A percentile compares a stretch with the other conserved stretches of the same genome.
Conservation (phyloP, 2,888 invertebrate genomes). For the Dascillus cervinus region DNA sequence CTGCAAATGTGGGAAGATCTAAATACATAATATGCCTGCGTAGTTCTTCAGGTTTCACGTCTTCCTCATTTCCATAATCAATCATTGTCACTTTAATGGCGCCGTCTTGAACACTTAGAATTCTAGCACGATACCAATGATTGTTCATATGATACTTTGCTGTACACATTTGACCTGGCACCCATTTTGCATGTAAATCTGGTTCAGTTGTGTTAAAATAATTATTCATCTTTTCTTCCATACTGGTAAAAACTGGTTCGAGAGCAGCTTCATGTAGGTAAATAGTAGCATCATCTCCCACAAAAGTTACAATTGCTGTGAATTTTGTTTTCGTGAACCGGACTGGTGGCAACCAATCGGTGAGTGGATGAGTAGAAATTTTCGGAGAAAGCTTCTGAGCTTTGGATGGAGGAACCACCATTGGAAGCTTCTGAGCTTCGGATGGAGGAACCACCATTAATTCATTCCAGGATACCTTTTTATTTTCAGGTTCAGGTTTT, state of each 20-base stretch:
- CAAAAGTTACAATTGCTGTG: slow-evolving; percentile 54
- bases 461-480: background rate
- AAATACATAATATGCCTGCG: slow-evolving; percentile 55
- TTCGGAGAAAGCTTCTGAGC: no score
- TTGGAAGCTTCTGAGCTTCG: no score
- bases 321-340: slow-evolving; percentile 48
- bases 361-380: no score
- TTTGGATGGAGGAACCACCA: background rate
- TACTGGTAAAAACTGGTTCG: slow-evolving; percentile 22
- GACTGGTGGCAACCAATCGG: slow-evolving; percentile 55
- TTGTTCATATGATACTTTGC: slow-evolving; percentile 59
- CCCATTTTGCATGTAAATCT: slow-evolving; percentile 41
- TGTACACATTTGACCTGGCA: slow-evolving; percentile 58
- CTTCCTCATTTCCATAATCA: slow-evolving; percentile 77
- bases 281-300: slow-evolving; percentile 46
- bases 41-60: slow-evolving; percentile 49
- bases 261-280: slow-evolving; percentile 38
- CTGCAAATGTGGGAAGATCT: slow-evolving; percentile 59
- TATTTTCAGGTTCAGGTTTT: background rate
- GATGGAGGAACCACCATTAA: background rate
- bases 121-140: slow-evolving; percentile 63
- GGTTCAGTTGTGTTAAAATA: slow-evolving; percentile 45
- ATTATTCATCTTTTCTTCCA: slow-evolving; percentile 28
- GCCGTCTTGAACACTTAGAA: slow-evolving; percentile 44
- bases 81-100: slow-evolving; percentile 58